Base-by-base conservation (phyloP, 2,888 invertebrate species). In the Drosophila borealis region DNA sequence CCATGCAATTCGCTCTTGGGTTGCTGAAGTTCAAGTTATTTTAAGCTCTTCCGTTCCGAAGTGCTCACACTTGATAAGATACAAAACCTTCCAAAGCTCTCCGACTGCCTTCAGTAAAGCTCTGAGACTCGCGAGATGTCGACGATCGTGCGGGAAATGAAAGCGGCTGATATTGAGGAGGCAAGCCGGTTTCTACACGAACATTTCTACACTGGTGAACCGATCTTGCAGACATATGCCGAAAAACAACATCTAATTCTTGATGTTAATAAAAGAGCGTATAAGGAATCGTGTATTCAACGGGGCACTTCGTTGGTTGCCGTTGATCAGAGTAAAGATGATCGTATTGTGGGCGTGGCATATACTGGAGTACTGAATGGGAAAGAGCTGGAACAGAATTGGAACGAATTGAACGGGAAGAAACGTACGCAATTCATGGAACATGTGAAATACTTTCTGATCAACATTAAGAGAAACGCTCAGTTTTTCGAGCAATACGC, bases 81-180 rank as follows among this genome's bases (percentile, higher is more conserved):
- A 19, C 11, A 25, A 8, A 4, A 2, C 10, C 11, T 11, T 13
- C 1, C 10, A 54, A 85, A 83, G 29, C n/a, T 33, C 45, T 11
- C n/a, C 78, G 81, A 82, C 84, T 74, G 78, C 71, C 74, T 71
- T 88, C 77, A 85, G 81, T 80, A 17, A 29, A n/a, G 13, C 11
- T 41, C 2, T 3, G 13, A 45, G 19, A 37, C 14, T 59, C 19
- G 53, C 14, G 53, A n/a, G 4, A 74, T 64, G 64, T 64, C 48
- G 56, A 60, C 70, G 42, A 29, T 60, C n/a, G 68, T 74, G 39
- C 53, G 61, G 13, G 33, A 49, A 49, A 45, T 84, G 62, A 42
- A 17, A n/a, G 3, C 51, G 8, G 60, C 33, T 4, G 81, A 81
- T 33, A 69, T 55, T 44, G 61, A 49, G 3, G 61, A 56, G 39